These are phyloP conservation scores for Acyrthosiphon pisum DNA, from an alignment of 1,140 invertebrate species.

Conservation along the genomic window DNA sequence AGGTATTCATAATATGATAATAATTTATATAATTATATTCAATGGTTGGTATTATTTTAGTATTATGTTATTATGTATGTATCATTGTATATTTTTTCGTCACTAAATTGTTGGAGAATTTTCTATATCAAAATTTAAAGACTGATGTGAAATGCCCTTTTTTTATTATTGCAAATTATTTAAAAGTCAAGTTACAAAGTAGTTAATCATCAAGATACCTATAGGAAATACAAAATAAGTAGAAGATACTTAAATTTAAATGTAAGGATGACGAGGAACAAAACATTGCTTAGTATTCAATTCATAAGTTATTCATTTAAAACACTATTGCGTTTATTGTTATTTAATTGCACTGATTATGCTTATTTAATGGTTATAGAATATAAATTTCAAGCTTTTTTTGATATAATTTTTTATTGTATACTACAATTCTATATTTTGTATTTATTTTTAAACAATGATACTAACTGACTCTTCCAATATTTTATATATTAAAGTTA, in stretches of 20 bases:
- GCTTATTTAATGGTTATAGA: constrained; percentile 33
- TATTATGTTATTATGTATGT: background rate
- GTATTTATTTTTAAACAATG: background rate
- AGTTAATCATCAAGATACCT: background rate
- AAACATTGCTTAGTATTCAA: constrained; percentile 37
- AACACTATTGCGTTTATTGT: constrained; percentile 27
- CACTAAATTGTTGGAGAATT: background rate
- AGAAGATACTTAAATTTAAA: background rate
- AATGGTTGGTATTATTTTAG: background rate
- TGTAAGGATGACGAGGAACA: constrained; percentile 26
- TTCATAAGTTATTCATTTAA: background rate
- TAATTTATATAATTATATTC: background rate
- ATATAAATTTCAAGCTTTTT: background rate
- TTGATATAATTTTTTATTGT: background rate
- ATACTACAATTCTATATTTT: background rate
- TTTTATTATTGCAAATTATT: background rate
- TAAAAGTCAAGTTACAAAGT: constrained; percentile 7
- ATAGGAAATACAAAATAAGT: background rate
- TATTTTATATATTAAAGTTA: constrained; percentile 37
- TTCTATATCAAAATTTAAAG: background rate
- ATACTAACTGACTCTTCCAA: background rate
- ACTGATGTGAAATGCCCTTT: background rate
- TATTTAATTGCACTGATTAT: constrained; percentile 17
- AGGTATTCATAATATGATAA: background rate
- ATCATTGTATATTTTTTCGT: background rate